Percentiles rank a stretch among this genome's conserved stretches.
These are phyloP conservation scores for Pipistrellus nathusii DNA, from an alignment of 2,797 vertebrate genomes.

Conservation along the genomic window DNA sequence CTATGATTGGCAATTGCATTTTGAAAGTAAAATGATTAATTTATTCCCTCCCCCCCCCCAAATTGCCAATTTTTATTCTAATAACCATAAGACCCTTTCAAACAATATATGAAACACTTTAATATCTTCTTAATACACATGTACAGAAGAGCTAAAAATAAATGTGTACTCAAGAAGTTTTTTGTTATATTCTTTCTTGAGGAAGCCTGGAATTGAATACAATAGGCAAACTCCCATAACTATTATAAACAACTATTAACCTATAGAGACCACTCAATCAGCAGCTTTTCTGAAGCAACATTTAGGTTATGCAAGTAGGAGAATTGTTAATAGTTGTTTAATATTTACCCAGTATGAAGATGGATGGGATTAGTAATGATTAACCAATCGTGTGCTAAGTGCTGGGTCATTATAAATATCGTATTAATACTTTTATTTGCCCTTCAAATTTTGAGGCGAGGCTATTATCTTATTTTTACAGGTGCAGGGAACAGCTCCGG, in stretches of 20 bases:
- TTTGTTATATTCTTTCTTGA: neutral
- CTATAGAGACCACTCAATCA: neutral
- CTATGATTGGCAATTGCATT: neutral
- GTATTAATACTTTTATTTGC: neutral
- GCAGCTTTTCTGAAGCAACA: neutral
- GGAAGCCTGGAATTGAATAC: neutral
- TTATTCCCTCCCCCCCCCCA: neutral
- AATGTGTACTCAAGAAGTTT: neutral
- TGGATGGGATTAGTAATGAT: neutral
- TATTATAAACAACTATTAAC: neutral
- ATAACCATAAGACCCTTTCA: neutral
- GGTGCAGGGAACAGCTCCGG: neutral
- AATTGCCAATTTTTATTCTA: neutral
- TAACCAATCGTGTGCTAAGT: neutral
- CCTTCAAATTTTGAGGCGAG: neutral
- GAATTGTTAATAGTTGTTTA: conserved; percentile 7
- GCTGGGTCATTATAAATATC: neutral
- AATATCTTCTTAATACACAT: neutral
- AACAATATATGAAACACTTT: neutral
- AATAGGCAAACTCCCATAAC: neutral
- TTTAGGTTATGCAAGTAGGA: neutral
- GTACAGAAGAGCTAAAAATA: neutral
- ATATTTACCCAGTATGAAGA: neutral
- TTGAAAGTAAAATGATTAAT: conserved; percentile 24
- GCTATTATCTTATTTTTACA: neutral